Conservation (phyloP, 2,113 vertebrate species). For the Xiphorhynchus elegans region DNA sequence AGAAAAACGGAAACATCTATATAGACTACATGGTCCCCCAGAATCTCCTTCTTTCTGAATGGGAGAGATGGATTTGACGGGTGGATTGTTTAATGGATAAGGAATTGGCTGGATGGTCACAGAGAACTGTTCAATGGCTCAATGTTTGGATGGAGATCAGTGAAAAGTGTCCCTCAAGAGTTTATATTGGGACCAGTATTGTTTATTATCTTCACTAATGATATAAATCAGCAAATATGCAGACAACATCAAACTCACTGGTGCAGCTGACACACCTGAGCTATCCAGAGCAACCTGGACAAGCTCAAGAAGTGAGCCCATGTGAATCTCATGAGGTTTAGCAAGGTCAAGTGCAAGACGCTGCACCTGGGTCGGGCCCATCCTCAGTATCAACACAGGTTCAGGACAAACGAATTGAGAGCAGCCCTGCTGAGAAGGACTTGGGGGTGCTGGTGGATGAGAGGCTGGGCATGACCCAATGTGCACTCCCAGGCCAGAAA, state of each 20-base stretch:
- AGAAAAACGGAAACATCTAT: background rate
- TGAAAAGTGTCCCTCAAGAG: background rate
- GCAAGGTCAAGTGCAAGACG: background rate
- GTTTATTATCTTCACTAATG: background rate
- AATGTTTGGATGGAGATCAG: background rate
- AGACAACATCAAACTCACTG: background rate
- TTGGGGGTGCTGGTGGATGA: background rate
- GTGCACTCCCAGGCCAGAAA: background rate
- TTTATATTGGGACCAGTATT: rapidly evolving
- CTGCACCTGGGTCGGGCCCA: background rate
- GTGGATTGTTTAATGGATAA: background rate
- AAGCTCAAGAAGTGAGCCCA: rapidly evolving
- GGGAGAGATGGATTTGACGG: background rate
- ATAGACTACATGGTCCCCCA: background rate
- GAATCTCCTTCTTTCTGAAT: background rate
- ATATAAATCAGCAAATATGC: background rate
- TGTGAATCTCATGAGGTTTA: background rate
- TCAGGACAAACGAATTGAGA: background rate
- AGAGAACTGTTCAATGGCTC: background rate
- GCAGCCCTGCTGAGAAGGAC: background rate
- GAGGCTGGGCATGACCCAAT: background rate
- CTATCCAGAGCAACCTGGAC: background rate
- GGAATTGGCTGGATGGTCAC: background rate
- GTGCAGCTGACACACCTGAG: background rate
- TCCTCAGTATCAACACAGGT: background rate